Percentiles rank a stretch among this genome's conserved stretches.
Evolutionary conservation across 1,140 invertebrate genomes (phyloP).

Genomic region (Hermetia illucens): DNA sequence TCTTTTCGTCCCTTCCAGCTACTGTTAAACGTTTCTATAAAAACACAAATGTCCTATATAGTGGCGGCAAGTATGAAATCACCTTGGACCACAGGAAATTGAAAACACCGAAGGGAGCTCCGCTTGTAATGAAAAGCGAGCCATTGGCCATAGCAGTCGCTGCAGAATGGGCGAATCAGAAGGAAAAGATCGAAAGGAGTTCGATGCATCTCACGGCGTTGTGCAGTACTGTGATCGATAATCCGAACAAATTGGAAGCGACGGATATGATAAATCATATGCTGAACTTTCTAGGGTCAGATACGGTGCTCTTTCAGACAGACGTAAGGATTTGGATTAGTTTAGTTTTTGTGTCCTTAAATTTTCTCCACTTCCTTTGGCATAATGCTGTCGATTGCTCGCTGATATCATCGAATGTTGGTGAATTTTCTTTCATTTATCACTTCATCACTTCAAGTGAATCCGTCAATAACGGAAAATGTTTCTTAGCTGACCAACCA

Average conservation of each 20-base stretch:
- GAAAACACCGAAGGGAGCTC: conserved; percentile 70
- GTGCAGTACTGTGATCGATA: conserved; percentile 80
- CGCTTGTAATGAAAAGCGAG: conserved; percentile 68
- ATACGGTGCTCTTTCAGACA: conserved; percentile 70
- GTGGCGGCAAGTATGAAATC: conserved; percentile 52
- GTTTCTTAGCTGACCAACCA: too few species aligned
- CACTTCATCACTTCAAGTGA: too few species aligned
- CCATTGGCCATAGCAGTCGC: conserved; percentile 81
- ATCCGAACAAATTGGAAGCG: conserved; percentile 69
- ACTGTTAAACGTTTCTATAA: conserved; percentile 54
- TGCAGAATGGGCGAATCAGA: conserved; percentile 83
- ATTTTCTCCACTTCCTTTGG: not conserved
- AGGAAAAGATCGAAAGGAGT: conserved; percentile 56
- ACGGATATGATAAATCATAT: conserved; percentile 63
- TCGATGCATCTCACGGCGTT: conserved; percentile 87
- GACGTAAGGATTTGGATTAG: too few species aligned
- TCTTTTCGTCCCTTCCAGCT: conserved; percentile 17
- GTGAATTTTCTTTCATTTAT: too few species aligned
- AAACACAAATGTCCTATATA: conserved; percentile 46
- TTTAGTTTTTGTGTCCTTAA: too few species aligned
- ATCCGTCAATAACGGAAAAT: too few species aligned
- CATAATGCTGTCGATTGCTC: too few species aligned
- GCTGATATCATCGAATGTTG: too few species aligned
- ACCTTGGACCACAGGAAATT: conserved; percentile 70
- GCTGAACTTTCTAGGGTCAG: conserved; percentile 71